Evolutionary conservation across 2,888 invertebrate species (phyloP).

Genomic region (Bombylius major): DNA sequence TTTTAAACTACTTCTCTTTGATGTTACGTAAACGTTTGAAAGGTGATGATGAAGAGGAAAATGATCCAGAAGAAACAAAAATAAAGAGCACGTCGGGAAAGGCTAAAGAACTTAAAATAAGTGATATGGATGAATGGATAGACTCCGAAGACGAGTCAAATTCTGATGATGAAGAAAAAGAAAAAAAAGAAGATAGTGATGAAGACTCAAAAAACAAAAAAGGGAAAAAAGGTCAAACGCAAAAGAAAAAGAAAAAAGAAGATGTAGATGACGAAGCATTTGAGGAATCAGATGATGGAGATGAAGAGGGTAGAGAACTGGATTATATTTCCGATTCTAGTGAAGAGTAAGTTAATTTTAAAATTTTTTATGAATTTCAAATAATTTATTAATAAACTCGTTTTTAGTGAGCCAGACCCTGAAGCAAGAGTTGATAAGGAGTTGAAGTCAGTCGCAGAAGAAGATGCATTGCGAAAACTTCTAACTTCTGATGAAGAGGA

Average conservation of each 20-base stretch:
- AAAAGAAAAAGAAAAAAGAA: slow-evolving; percentile 61
- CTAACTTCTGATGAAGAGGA: slow-evolving; percentile 80
- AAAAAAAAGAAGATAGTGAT: slow-evolving; percentile 46
- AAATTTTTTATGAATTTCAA: background rate
- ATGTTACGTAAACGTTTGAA: slow-evolving; percentile 84
- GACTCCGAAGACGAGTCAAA: slow-evolving; percentile 68
- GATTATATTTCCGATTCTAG: slow-evolving; percentile 90
- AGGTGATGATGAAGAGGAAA: slow-evolving; percentile 50
- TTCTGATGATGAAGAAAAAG: slow-evolving; percentile 53
- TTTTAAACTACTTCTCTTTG: slow-evolving; percentile 88
- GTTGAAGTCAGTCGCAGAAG: slow-evolving; percentile 81
- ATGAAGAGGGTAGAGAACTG: slow-evolving; percentile 86
- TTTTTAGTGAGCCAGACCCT: slow-evolving; percentile 51
- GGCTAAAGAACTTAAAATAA: slow-evolving; percentile 61
- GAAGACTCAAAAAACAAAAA: slow-evolving; percentile 53
- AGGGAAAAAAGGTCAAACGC: slow-evolving; percentile 41
- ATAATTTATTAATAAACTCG: background rate
- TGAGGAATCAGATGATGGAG: slow-evolving; percentile 95
- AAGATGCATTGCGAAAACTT: slow-evolving; percentile 71
- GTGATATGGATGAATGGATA: slow-evolving; percentile 92
- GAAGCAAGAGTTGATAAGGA: slow-evolving; percentile 68
- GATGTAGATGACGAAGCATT: slow-evolving; percentile 80
- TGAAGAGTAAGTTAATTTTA: slow-evolving; percentile 42
- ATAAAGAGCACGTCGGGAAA: slow-evolving; percentile 44
- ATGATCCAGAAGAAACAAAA: slow-evolving; percentile 52